Percentiles rank a stretch among this genome's conserved stretches.
These are phyloP conservation scores for Scalopus aquaticus DNA, from an alignment of 2,113 vertebrate genomes.

Conservation along the genomic window DNA sequence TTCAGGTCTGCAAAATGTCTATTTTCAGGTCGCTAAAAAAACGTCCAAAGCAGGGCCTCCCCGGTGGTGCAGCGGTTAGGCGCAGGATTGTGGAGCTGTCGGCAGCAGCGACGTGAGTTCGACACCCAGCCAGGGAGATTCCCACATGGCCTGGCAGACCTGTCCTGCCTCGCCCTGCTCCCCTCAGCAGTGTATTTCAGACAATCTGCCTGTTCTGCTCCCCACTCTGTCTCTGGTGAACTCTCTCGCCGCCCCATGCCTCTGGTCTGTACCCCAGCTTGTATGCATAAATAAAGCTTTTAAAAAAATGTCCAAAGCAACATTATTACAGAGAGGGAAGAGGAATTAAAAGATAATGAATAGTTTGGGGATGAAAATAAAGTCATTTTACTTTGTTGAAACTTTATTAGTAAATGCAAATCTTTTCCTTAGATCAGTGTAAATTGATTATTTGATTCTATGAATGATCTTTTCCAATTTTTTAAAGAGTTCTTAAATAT, in stretches of 20 bases:
- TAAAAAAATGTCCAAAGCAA: not conserved
- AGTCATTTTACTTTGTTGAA: constrained; percentile 8
- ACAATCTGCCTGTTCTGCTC: too few species aligned
- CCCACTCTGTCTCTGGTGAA: too few species aligned
- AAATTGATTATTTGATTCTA: constrained; percentile 15
- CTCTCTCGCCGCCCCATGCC: too few species aligned
- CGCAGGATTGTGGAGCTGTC: too few species aligned
- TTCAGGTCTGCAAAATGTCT: not conserved
- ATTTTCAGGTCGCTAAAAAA: not conserved
- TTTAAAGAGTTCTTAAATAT: not conserved
- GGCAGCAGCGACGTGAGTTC: too few species aligned
- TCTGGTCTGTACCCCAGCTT: too few species aligned
- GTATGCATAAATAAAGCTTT: too few species aligned
- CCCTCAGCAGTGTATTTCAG: too few species aligned
- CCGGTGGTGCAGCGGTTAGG: too few species aligned
- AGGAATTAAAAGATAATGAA: not conserved
- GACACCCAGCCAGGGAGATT: too few species aligned
- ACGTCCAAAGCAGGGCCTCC: not conserved
- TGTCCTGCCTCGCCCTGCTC: too few species aligned
- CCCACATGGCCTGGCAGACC: too few species aligned
- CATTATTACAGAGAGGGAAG: not conserved
- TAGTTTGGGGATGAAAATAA: not conserved
- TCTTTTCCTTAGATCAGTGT: constrained; percentile 28
- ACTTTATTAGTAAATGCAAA: not conserved
- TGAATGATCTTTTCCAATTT: not conserved